A percentile compares a stretch with the other conserved stretches of the same genome.
phyloP scores from a whole-genome alignment of 2,113 vertebrate species.

The Antidorcas marsupialis region DNA sequence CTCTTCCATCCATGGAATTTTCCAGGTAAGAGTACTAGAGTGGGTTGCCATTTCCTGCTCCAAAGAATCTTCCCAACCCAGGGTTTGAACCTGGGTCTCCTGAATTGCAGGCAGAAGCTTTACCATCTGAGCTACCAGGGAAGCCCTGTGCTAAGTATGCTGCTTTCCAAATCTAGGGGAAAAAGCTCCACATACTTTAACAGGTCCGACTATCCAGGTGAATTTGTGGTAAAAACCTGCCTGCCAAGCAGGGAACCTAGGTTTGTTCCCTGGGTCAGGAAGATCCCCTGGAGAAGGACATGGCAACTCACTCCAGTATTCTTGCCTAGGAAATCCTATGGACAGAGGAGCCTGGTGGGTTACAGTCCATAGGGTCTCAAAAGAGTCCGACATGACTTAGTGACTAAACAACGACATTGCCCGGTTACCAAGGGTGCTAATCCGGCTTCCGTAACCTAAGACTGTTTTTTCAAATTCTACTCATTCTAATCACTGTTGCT shows the following conservation, averaged over 20 bases:
- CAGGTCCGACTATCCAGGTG: neutral
- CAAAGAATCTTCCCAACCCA: no score
- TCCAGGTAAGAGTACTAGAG: no score
- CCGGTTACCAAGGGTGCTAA: neutral
- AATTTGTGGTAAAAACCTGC: neutral
- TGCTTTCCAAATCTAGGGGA: neutral
- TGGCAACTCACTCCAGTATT: neutral
- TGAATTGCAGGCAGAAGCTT: no score
- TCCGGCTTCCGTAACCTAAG: neutral
- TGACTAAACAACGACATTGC: neutral
- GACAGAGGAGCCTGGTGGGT: neutral
- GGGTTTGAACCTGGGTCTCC: rapidly evolving
- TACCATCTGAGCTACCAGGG: no score
- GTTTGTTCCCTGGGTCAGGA: neutral
- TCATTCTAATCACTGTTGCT: neutral
- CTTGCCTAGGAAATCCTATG: neutral
- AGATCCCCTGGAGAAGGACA: neutral
- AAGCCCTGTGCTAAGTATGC: neutral
- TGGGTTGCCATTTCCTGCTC: no score
- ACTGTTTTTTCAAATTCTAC: neutral
- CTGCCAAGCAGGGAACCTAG: neutral
- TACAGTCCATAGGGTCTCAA: neutral
- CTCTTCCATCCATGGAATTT: no score
- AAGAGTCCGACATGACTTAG: neutral
- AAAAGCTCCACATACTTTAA: neutral